Base-by-base conservation (phyloP, 2,888 invertebrate species). In the Eristalinus aeneus region DNA sequence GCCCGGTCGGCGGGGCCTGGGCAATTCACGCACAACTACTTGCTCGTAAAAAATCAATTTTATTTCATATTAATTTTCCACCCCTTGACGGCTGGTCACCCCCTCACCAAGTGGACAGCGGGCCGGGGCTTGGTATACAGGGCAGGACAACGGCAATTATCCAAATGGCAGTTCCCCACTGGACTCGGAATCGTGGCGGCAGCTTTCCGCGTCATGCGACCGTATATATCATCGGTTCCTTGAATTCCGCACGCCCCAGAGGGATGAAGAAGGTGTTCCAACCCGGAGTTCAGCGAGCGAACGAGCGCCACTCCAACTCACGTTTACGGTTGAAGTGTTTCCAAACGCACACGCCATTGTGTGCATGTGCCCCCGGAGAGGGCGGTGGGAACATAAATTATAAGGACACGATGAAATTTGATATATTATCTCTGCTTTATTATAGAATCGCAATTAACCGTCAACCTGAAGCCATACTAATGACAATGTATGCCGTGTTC, bases 41-140 rank as follows among this genome's bases (percentile, higher is more conserved):
- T 56, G 80, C 39, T 85, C 85, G 76, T 85, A 81, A 81, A 77
- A 85, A 85, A 81, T 85, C 85, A 85, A 85, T 85, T 85, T 85
- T 81, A 85, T 85, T 85, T 81, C 76, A 81, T 73, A 77, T 76
- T 85, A 85, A 85, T 81, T 76, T 61, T 56, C 39, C 73, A 12
- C 31, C 54, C 27, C 27, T 5, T 2, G 27, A 5, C 2, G 27
- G 27, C 2, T 27, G 27, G 2, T 27, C n/a, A 22, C 69, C n/a
- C 9, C n/a, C 6, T 23, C 2, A 1, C 31, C 23, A 5, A 36
- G 53, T 54, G 23, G 36, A 54, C 53, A 53, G 53, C 20, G 31
- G 63, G 32, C 10, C 12, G 2, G 31, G 60, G n/a, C n/a, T n/a
- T n/a, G 58, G 53, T 61, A 46, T 36, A 74, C 75, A n/a, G 72